Evolutionary conservation across 2,888 invertebrate genomes (phyloP).

Genomic region (Metallyticus violacea): DNA sequence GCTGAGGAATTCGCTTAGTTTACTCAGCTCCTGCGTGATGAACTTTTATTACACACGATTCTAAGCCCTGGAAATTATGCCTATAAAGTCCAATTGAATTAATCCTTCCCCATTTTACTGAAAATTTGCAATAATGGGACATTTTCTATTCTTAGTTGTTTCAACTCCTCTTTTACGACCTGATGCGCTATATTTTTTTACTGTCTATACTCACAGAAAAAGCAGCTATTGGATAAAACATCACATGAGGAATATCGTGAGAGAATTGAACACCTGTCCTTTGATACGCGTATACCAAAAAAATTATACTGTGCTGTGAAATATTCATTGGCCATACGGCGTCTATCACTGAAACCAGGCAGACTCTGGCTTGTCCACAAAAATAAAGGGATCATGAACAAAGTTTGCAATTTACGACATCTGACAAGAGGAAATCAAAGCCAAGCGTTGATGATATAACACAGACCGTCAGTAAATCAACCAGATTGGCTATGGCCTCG

Average conservation of each 20-base stretch:
- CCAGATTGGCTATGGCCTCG: neutral
- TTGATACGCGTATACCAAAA: neutral
- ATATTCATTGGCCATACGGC: neutral
- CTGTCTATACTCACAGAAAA: no score
- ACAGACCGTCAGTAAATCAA: neutral
- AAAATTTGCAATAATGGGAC: no score
- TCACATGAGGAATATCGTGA: neutral
- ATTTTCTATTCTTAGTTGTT: no score
- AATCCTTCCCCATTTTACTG: no score
- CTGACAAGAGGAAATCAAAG: neutral
- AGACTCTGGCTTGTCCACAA: neutral
- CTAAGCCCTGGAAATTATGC: no score
- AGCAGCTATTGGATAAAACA: neutral
- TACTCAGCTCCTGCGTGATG: no score
- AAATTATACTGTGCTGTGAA: no score
- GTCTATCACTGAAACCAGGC: neutral
- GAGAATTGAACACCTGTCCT: neutral
- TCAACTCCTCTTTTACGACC: no score
- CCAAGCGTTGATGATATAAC: neutral
- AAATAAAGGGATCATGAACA: neutral
- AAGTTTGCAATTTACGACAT: neutral
- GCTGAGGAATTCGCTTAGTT: no score
- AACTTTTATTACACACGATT: no score
- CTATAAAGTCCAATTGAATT: no score
- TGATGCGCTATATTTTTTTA: neutral